phyloP scores from a whole-genome alignment of 2,888 invertebrate genomes.

The Apocheima hispidaria region DNA sequence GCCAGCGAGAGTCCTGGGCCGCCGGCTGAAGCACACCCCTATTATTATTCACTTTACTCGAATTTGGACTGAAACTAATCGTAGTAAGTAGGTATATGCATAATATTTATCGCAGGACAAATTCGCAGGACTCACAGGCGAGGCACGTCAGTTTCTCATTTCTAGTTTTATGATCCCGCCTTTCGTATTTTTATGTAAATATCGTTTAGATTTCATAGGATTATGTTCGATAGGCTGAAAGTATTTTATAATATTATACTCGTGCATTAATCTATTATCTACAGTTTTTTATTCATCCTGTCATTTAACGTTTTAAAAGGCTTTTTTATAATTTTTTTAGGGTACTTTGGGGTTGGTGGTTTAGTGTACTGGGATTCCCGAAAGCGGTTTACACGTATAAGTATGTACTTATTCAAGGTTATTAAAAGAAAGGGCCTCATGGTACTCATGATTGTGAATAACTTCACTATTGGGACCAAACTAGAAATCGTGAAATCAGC shows the following conservation, averaged over 20 bases:
- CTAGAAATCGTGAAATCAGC: no score
- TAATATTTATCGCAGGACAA: constrained; percentile 53
- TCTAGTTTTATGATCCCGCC: constrained; percentile 69
- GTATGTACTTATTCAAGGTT: no score
- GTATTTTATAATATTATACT: constrained; percentile 85
- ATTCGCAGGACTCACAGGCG: constrained; percentile 50
- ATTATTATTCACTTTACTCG: constrained; percentile 51
- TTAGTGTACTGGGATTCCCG: no score
- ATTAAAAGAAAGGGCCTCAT: no score
- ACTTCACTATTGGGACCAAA: no score
- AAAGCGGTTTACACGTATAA: no score
- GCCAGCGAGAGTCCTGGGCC: constrained; percentile 59
- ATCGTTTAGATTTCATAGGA: constrained; percentile 79
- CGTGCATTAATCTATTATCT: constrained; percentile 65
- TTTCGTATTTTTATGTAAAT: constrained; percentile 77
- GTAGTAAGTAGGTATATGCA: constrained; percentile 49
- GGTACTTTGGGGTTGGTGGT: no score
- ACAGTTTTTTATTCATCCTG: constrained; percentile 52
- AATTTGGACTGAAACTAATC: constrained; percentile 46
- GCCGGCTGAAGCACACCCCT: constrained; percentile 53
- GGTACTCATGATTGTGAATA: no score
- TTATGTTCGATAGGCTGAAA: constrained; percentile 83
- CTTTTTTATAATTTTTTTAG: no score
- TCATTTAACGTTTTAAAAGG: not conserved
- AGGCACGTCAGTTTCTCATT: constrained; percentile 56